Conservation (phyloP, 2,113 vertebrate species). For the Burhinus bistriatus region DNA sequence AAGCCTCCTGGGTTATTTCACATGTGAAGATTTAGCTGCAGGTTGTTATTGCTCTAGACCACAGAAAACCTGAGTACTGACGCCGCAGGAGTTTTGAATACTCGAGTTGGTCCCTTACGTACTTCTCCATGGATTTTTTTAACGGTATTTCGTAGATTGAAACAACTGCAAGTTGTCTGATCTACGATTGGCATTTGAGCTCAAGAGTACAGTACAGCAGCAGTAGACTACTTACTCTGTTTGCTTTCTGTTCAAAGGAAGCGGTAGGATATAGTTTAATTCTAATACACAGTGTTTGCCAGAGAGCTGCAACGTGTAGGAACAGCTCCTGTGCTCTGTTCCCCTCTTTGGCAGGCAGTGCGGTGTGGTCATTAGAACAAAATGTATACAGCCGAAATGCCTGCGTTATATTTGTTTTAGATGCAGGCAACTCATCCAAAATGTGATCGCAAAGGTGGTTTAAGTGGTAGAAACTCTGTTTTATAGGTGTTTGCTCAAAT, state of each 20-base stretch:
- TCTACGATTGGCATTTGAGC: not conserved
- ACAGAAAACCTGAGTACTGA: not conserved
- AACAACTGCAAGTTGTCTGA: not conserved
- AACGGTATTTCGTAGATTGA: not conserved
- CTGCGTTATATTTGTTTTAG: not conserved
- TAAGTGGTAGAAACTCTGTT: not conserved
- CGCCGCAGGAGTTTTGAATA: not conserved
- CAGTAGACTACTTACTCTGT: not conserved
- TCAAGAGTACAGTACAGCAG: not conserved
- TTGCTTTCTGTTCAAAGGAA: not conserved
- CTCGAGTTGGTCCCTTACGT: accelerated
- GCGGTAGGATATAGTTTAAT: not conserved
- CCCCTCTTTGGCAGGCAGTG: not conserved
- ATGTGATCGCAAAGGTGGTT: not conserved
- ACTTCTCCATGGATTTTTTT: not conserved
- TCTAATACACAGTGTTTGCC: not conserved
- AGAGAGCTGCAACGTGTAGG: not conserved
- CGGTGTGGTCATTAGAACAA: not conserved
- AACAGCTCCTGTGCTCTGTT: not conserved
- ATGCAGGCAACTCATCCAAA: not conserved
- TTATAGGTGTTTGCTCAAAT: not conserved
- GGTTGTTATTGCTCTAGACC: not conserved
- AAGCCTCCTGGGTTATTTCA: not conserved
- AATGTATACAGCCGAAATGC: not conserved
- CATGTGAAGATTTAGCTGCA: not conserved